phyloP scores from a whole-genome alignment of 2,888 invertebrate genomes.

The Odontocolon sp. region DNA sequence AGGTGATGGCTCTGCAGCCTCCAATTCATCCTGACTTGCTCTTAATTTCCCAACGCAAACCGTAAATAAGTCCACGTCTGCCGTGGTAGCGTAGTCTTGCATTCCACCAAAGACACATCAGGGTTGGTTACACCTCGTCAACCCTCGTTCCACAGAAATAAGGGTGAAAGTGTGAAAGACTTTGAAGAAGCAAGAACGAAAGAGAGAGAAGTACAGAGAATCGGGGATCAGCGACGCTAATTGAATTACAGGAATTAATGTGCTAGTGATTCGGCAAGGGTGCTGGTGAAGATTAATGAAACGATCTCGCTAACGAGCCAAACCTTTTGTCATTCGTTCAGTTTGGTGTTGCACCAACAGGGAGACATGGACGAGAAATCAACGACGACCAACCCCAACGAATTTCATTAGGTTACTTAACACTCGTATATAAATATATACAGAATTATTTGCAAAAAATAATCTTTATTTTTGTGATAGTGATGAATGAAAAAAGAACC shows the following conservation, averaged over 20 bases:
- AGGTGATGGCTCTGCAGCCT: constrained; percentile 10
- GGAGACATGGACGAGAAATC: constrained; percentile 12
- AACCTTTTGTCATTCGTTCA: constrained; percentile 58
- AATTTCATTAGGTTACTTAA: constrained; percentile 9
- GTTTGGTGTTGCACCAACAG: constrained; percentile 17
- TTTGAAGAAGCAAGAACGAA: background rate
- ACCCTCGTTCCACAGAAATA: constrained; percentile 2
- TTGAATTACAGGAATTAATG: constrained; percentile 78
- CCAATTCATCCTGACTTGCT: constrained; percentile 57
- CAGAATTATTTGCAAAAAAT: no score
- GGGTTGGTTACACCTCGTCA: constrained; percentile 6
- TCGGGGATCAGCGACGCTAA: constrained; percentile 67
- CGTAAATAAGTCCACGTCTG: constrained; percentile 69
- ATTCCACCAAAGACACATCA: constrained; percentile 33
- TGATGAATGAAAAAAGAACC: no score
- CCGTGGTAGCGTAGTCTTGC: constrained; percentile 4
- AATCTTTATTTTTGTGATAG: no score
- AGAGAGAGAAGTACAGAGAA: constrained; percentile 20
- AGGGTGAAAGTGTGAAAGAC: constrained; percentile 10
- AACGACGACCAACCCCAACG: background rate
- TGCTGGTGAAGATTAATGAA: constrained; percentile 75
- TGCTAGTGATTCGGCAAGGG: constrained; percentile 75
- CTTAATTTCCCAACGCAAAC: constrained; percentile 74
- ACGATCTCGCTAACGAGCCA: constrained; percentile 73
- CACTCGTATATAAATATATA: no score